A percentile compares a stretch with the other conserved stretches of the same genome.
Evolutionary conservation across 2,888 invertebrate species (phyloP).

Genomic region (Acrobasis consociella): DNA sequence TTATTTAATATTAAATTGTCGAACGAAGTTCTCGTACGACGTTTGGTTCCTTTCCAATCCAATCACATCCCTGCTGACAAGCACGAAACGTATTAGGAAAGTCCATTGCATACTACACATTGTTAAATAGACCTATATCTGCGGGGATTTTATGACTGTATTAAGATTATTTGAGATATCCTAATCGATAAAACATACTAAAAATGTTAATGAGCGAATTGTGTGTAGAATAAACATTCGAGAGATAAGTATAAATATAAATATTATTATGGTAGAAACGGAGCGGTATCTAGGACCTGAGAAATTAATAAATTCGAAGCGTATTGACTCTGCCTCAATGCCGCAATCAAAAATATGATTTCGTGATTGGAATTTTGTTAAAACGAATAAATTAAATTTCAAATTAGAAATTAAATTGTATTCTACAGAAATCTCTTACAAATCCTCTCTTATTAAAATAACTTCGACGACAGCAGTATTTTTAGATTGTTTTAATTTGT

Average conservation of each 20-base stretch:
- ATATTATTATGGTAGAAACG: not conserved
- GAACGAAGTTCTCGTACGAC: no score
- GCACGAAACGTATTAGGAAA: no score
- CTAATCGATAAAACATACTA: no score
- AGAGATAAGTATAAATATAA: not conserved
- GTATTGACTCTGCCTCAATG: constrained; percentile 4
- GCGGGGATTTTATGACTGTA: no score
- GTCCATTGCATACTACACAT: no score
- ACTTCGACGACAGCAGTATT: not conserved
- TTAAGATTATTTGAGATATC: no score
- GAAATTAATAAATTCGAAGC: not conserved
- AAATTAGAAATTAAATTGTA: constrained; percentile 5
- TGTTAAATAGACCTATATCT: no score
- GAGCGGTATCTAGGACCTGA: not conserved
- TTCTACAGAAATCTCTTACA: not conserved
- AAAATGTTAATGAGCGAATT: no score
- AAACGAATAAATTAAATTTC: constrained; percentile 7
- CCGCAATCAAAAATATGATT: constrained; percentile 14
- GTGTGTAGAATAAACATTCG: no score
- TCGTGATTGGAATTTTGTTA: constrained; percentile 11
- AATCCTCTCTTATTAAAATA: not conserved
- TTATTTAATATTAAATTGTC: no score
- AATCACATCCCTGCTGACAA: no score
- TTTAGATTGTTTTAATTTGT: not conserved
- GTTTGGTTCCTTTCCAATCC: no score